Evolutionary conservation across 2,797 vertebrate genomes (phyloP), one percentile per base, ranked within the genome.

Genomic region (Microctenopoma lineatum): DNA sequence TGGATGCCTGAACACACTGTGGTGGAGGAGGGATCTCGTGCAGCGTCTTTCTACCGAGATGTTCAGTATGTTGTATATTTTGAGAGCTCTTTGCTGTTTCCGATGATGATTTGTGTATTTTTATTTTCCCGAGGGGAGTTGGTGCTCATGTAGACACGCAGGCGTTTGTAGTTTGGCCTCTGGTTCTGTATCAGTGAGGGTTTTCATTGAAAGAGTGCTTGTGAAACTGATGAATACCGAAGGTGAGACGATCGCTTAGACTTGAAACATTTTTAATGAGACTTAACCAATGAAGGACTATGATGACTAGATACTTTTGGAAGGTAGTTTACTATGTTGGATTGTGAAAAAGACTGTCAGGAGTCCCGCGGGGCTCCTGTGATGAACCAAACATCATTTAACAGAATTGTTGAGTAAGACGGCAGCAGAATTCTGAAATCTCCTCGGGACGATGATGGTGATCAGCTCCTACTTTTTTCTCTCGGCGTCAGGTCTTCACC

Each of bases 241-340:
- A 84, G 46, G 80, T 83, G 50, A 52, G 45, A 67, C 11, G 16
- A 42, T 61, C 52, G 80, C 9, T 3, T 10, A 41, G 57, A 51
- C n/a, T 2, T 46, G 2, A 63, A 59, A 50, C 44, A 45, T 68
- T 79, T 73, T 50, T 51, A 16, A 27, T 45, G 9, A 36, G 67
- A 46, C 11, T 8, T 13, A 52, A 54, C 5, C 0, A 34, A 62
- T 16, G 54, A 55, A 62, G 58, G 63, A 61, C 13, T 54, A 73
- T 12, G 50, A 48, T 1, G 52, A 59, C 60, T 14, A 18, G 46
- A 4, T 27, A 7, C 16, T 52, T 32, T 15, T 27, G 50, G 46
- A 41, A 61, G 12, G 74, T 76, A 57, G 66, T 61, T 62, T 16
- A 67, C 15, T 15, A 38, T 1, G 65, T 56, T 59, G 51, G 34